Conservation (phyloP, 2,113 vertebrate species). For the Trichechus manatus region DNA sequence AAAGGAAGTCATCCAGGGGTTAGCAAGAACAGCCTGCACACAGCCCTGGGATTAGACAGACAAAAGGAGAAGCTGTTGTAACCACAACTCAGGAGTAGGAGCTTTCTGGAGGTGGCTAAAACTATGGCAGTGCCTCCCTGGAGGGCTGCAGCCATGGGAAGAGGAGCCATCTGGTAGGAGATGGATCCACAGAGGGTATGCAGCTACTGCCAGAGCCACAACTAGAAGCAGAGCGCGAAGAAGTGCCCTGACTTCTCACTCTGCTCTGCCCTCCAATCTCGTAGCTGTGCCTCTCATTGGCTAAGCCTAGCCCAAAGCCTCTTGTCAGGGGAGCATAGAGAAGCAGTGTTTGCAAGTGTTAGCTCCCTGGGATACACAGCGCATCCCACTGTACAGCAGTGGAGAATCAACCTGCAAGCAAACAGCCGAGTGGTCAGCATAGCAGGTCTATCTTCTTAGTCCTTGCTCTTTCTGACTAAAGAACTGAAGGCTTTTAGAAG, state of each 20-base stretch:
- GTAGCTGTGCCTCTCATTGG: background rate
- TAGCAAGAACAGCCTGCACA: background rate
- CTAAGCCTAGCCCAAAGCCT: background rate
- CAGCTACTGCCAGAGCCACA: background rate
- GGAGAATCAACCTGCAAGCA: background rate
- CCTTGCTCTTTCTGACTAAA: background rate
- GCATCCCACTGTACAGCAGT: fast-evolving
- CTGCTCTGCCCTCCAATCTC: fast-evolving
- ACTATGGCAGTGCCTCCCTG: background rate
- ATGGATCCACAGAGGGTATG: background rate
- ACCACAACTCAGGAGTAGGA: background rate
- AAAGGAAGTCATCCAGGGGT: slow-evolving; percentile 21
- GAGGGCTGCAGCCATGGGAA: background rate
- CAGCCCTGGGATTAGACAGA: background rate
- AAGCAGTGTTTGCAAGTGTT: fast-evolving
- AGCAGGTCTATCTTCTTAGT: background rate
- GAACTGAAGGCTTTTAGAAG: background rate
- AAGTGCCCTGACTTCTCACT: background rate
- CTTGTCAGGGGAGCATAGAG: fast-evolving
- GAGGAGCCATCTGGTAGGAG: too few relatives aligned
- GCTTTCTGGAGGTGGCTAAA: background rate
- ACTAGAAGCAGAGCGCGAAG: background rate
- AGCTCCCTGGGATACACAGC: too few relatives aligned
- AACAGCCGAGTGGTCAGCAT: fast-evolving
- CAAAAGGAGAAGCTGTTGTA: background rate